phyloP scores from a whole-genome alignment of 2,888 invertebrate genomes.

The Galerucella pusilla region DNA sequence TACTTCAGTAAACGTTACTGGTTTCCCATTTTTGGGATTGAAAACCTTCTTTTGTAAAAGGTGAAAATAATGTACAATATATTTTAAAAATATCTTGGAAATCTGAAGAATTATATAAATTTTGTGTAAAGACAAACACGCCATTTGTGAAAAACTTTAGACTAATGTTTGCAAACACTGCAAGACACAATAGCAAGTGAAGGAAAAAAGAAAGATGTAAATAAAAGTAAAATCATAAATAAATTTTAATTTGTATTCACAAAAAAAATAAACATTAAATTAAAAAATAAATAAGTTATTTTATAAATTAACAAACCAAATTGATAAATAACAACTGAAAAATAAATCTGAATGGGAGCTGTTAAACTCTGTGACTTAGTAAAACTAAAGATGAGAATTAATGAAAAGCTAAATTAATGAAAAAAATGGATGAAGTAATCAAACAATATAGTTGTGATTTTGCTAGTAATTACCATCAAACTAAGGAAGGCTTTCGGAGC shows the following conservation, averaged over 20 bases:
- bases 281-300: slow-evolving; percentile 50
- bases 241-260: slow-evolving; percentile 56
- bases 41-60: slow-evolving; percentile 8
- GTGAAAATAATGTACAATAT: background rate
- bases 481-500: slow-evolving; percentile 59
- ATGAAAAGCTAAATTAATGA: slow-evolving; percentile 39
- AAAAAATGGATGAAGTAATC: slow-evolving; percentile 15
- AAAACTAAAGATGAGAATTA: slow-evolving; percentile 41
- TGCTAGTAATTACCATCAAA: slow-evolving; percentile 61
- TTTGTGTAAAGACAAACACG: slow-evolving; percentile 40
- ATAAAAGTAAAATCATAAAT: slow-evolving; percentile 60
- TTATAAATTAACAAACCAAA: slow-evolving; percentile 52
- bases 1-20: too few species aligned
- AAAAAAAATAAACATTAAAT: slow-evolving; percentile 53
- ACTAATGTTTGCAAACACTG: slow-evolving; percentile 60
- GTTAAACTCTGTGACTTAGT: slow-evolving; percentile 20
- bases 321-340: slow-evolving; percentile 53
- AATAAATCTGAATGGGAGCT: slow-evolving; percentile 43
- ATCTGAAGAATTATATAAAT: slow-evolving; percentile 5
- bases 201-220: slow-evolving; percentile 54
- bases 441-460: slow-evolving; percentile 58
- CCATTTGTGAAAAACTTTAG: slow-evolving; percentile 55
- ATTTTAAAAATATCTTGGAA: slow-evolving; percentile 11
- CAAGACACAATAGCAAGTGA: slow-evolving; percentile 60
- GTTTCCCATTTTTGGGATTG: background rate